A percentile compares a stretch with the other conserved stretches of the same genome.
Evolutionary conservation across 2,888 invertebrate genomes (phyloP).

Genomic region (Lochmaea capreae): DNA sequence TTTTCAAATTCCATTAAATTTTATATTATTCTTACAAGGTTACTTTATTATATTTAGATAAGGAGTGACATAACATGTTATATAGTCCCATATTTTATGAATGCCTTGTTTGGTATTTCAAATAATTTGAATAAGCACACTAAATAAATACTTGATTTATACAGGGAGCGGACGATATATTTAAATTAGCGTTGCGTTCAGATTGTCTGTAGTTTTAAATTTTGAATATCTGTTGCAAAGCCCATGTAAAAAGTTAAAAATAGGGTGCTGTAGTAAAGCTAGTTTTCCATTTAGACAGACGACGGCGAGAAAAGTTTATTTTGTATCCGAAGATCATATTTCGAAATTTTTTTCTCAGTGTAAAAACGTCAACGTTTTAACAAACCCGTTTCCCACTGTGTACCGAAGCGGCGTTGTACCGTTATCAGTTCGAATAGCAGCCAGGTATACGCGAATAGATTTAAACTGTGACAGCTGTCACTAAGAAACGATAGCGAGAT

Average conservation of each 20-base stretch:
- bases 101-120: background rate
- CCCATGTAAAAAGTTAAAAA: too few species aligned
- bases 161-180: background rate
- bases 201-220: too few species aligned
- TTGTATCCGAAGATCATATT: background rate
- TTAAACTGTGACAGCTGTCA: constrained; percentile 30
- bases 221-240: too few species aligned
- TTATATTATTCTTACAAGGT: background rate
- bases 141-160: constrained; percentile 1
- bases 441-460: constrained; percentile 19
- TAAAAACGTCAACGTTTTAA: background rate
- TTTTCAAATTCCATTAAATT: background rate
- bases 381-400: constrained; percentile 15
- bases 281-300: background rate
- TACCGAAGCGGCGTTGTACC: background rate
- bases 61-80: background rate
- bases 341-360: constrained; percentile 2
- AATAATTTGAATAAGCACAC: background rate
- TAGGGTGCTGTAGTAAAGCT: too few species aligned
- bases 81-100: constrained; percentile 5
- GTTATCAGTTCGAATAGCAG: constrained; percentile 18
- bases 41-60: background rate
- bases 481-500: constrained; percentile 21
- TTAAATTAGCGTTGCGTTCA: too few species aligned
- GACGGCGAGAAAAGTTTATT: background rate